Conservation (phyloP, 2,797 vertebrate genomes). For the Poecilia gillii region DNA sequence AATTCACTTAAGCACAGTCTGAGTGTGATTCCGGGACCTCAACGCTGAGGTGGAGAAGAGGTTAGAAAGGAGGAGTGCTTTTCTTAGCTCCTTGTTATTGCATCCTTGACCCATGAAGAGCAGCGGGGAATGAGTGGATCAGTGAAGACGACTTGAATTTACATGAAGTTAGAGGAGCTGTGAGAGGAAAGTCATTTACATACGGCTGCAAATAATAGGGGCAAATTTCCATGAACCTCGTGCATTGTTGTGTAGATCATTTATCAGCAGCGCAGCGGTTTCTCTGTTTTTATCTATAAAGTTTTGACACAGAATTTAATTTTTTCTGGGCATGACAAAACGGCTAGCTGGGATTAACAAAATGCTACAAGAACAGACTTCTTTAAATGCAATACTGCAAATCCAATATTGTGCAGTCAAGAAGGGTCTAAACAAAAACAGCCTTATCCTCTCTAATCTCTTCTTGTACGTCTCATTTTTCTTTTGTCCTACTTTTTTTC, state of each 20-base stretch:
- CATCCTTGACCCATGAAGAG: neutral
- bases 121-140: neutral
- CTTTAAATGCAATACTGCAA: neutral
- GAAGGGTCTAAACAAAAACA: slow-evolving; percentile 1
- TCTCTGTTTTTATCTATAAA: neutral
- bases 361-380: neutral
- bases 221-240: neutral
- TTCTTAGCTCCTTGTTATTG: neutral
- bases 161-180: neutral
- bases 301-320: neutral
- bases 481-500: neutral
- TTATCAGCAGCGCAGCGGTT: neutral
- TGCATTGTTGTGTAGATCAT: neutral
- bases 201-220: neutral
- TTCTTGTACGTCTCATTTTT: slow-evolving; percentile 3
- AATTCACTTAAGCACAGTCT: slow-evolving; percentile 4
- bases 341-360: neutral
- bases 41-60: neutral
- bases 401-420: neutral
- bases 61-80: neutral
- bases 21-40: neutral
- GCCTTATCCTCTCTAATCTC: slow-evolving; percentile 6
- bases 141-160: neutral
- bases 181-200: neutral
- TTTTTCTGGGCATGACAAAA: neutral